Percentiles rank a stretch among this genome's conserved stretches.
Evolutionary conservation across 2,113 vertebrate genomes (phyloP).

Genomic region (Megalops atlanticus): DNA sequence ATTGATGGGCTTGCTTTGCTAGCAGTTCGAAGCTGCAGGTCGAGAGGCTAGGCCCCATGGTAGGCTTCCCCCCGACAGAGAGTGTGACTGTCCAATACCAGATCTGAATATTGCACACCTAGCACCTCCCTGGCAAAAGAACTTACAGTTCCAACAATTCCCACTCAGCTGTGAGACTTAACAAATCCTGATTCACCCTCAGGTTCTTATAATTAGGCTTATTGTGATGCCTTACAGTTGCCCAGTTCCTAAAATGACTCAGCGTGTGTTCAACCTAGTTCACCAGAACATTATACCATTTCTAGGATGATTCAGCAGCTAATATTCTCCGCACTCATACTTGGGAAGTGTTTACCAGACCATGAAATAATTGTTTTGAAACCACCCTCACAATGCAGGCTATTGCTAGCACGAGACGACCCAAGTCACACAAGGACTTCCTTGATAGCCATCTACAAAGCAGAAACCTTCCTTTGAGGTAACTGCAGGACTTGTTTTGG

Average conservation of each 20-base stretch:
- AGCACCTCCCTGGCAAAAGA: constrained; percentile 3
- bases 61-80: background rate
- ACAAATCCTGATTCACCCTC: background rate
- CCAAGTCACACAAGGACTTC: background rate
- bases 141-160: constrained; percentile 9
- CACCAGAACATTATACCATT: background rate
- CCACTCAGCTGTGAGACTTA: background rate
- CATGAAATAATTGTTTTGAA: background rate
- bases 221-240: background rate
- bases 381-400: background rate
- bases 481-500: background rate
- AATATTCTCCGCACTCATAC: too few relatives aligned
- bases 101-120: constrained; percentile 20
- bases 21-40: background rate
- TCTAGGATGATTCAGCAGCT: background rate
- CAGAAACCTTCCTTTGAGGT: background rate
- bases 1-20: constrained; percentile 19
- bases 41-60: constrained; percentile 22
- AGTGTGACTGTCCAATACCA: constrained; percentile 7
- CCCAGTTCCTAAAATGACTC: background rate
- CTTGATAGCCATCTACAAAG: background rate
- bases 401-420: background rate
- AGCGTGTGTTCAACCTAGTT: background rate
- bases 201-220: background rate
- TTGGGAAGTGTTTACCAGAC: background rate